phyloP scores from a whole-genome alignment of 2,888 invertebrate genomes.

The Elaeidobius kamerunicus region DNA sequence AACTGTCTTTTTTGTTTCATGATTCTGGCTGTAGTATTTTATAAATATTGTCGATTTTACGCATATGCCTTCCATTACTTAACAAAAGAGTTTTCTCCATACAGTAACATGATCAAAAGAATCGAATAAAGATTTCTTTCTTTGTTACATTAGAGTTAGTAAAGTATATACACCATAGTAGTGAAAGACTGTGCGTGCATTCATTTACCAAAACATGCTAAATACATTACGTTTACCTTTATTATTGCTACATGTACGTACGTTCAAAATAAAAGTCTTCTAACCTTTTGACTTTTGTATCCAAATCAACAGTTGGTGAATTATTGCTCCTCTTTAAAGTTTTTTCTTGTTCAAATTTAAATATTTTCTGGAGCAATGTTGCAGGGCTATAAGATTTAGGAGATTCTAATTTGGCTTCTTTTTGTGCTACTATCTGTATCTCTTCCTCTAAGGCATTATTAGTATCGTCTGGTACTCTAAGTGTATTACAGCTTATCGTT shows the following conservation, averaged over 20 bases:
- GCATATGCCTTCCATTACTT: no score
- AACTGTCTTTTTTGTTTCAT: neutral
- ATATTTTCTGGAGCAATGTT: conserved; percentile 59
- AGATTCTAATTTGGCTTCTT: conserved; percentile 20
- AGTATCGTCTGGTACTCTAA: conserved; percentile 56
- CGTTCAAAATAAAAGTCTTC: conserved; percentile 20
- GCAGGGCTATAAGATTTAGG: conserved; percentile 54
- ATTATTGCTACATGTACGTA: conserved; percentile 6
- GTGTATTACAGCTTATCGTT: conserved; percentile 66
- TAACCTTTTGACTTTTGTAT: conserved; percentile 38
- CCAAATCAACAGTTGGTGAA: conserved; percentile 42
- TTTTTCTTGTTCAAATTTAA: conserved; percentile 52
- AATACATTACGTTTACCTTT: conserved; percentile 15
- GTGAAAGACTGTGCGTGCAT: no score
- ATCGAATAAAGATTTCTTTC: no score
- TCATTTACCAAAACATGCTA: neutral
- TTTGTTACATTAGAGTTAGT: neutral
- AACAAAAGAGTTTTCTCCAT: no score
- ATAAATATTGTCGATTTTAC: neutral
- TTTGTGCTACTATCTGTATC: conserved; percentile 24
- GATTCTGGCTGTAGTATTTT: no score
- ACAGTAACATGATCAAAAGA: no score
- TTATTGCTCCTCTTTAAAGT: conserved; percentile 34
- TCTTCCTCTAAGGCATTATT: conserved; percentile 46
- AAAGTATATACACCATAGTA: no score